Evolutionary conservation across 30 jellyfish, hydroid and myxozoan species (phyloP).

Genomic region (Aurelia coerulea): DNA sequence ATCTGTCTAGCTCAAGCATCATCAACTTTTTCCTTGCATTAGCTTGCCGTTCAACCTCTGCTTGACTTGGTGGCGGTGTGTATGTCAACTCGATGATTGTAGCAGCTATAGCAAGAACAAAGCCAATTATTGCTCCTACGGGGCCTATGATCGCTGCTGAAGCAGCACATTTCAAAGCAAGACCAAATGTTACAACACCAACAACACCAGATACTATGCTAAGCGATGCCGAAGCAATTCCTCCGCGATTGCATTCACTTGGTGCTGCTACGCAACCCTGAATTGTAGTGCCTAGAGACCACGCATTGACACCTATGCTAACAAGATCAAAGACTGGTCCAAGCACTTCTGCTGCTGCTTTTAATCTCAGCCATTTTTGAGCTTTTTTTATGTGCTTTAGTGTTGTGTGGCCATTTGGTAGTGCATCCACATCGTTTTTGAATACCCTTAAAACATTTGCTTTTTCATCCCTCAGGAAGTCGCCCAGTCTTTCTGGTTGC

Average conservation of each 20-base stretch:
- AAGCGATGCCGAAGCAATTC: background rate
- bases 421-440: background rate
- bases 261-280: background rate
- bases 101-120: too few relatives aligned
- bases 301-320: constrained; percentile 6
- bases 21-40: too few relatives aligned
- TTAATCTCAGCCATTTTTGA: too few relatives aligned
- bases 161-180: background rate
- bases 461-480: background rate
- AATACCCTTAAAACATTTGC: background rate
- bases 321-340: constrained; percentile 3
- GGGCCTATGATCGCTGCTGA: background rate
- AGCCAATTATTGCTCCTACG: too few relatives aligned
- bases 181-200: background rate
- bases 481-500: too few relatives aligned
- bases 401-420: background rate
- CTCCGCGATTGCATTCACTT: background rate
- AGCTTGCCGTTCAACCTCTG: too few relatives aligned
- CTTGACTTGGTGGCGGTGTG: too few relatives aligned
- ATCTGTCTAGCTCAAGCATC: too few relatives aligned
- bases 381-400: background rate
- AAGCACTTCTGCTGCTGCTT: background rate
- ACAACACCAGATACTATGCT: constrained; percentile 5
- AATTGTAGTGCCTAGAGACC: background rate
- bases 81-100: too few relatives aligned